Base-by-base conservation (phyloP, 1,140 invertebrate genomes). In the Holcopasites calliopsidis region DNA sequence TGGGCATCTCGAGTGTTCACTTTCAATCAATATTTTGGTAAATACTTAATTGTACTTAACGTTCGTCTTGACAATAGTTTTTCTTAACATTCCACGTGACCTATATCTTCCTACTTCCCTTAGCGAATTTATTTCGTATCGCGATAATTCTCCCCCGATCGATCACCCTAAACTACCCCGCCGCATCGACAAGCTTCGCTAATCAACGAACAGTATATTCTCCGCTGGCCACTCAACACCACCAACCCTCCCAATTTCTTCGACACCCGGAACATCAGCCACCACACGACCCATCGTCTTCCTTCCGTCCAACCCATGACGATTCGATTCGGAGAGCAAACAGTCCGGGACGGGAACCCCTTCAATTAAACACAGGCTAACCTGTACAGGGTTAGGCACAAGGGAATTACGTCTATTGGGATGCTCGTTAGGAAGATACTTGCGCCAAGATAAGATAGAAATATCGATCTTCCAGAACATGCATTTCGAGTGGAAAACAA, bases 301-400 rank as follows among this genome's bases (percentile, higher is more conserved):
- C 61, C 31, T 44, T 26, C 52, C 28, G 26, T 47, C 8, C 38
- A 7, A 6, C 28, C 26, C 26, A 13, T 18, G 33, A 33, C 33
- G 33, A 33, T 50, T 18, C 47, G n/a, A 1, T 18, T 40, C 26
- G 21, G 38, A 13, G n/a, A 21, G 70, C 60, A 64, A 64, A 73
- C 69, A 72, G n/a, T 44, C 40, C 5, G 35, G 3, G 23, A n/a
- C 40, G 52, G 21, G 44, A 62, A 58, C 58, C 70, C 16, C 60
- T 65, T 65, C 60, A 73, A 73, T 73, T 73, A 73, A 73, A 65
- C 70, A 31, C 38, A n/a, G 35, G n/a, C 62, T 62, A 64, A 72
- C 58, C 47, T n/a, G 26, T 42, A 60, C 42, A 58, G 16, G 21
- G 13, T 35, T 5, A 31, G 18, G 26, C 16, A 33, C 4, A 16